phyloP scores from a whole-genome alignment of 2,888 invertebrate species.

The Stenchaetothrips biformis region DNA sequence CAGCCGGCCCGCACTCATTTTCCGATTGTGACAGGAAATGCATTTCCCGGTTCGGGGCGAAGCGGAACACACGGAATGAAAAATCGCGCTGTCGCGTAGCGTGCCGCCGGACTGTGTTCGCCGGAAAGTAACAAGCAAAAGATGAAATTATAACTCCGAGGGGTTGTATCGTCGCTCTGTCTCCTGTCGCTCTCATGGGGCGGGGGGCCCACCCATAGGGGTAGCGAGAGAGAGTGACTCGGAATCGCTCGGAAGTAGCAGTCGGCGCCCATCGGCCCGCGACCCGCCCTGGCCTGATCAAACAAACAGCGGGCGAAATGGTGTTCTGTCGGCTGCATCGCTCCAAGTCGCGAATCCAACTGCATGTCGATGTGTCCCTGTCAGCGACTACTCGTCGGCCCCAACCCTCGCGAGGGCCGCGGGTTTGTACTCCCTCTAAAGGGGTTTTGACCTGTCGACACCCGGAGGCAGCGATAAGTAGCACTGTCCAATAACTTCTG shows the following conservation, averaged over 20 bases:
- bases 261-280: neutral
- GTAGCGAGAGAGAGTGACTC: neutral
- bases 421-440: too few species aligned
- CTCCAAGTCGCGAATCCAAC: too few species aligned
- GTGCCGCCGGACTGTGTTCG: neutral
- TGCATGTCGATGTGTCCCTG: too few species aligned
- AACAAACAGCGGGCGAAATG: too few species aligned
- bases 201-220: neutral
- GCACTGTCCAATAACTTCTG: too few species aligned
- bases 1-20: neutral
- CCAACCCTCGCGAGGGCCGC: too few species aligned
- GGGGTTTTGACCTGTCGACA: too few species aligned
- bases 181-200: neutral
- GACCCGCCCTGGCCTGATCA: neutral
- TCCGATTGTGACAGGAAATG: constrained; percentile 1
- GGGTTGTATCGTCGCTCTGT: neutral
- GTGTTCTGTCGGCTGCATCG: too few species aligned
- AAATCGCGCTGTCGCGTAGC: neutral
- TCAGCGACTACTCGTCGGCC: too few species aligned
- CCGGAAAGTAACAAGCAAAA: neutral
- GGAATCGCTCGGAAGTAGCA: neutral
- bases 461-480: too few species aligned
- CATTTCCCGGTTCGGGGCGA: neutral
- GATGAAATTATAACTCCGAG: neutral
- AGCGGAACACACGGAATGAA: neutral